These are phyloP conservation scores for Colletes gigas DNA, from an alignment of 1,140 invertebrate genomes.

Conservation along the genomic window DNA sequence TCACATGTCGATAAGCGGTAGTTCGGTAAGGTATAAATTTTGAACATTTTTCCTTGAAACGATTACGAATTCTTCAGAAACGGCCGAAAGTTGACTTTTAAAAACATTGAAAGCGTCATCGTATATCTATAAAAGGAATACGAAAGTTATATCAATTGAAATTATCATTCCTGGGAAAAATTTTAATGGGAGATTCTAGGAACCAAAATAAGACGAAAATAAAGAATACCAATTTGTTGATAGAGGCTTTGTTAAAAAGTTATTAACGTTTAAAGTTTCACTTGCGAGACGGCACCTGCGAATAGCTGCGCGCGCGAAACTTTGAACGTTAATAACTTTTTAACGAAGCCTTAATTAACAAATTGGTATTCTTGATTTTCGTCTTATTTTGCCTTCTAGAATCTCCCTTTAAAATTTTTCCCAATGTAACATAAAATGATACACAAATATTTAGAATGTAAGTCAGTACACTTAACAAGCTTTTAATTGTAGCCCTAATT, in stretches of 20 bases:
- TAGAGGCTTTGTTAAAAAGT: too few relatives aligned
- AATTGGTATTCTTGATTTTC: too few relatives aligned
- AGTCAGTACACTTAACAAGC: background rate
- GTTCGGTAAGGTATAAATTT: background rate
- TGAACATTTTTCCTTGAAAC: background rate
- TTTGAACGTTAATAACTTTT: too few relatives aligned
- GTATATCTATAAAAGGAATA: constrained; percentile 13
- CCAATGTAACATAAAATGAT: background rate
- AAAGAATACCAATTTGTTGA: too few relatives aligned
- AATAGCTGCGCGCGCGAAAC: too few relatives aligned
- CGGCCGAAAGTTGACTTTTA: background rate
- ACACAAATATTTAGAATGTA: background rate
- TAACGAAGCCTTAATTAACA: too few relatives aligned
- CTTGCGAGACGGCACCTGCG: too few relatives aligned
- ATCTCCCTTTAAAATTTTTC: too few relatives aligned
- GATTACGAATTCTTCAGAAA: background rate
- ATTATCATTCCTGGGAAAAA: background rate
- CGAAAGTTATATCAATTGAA: background rate
- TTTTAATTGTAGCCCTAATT: background rate
- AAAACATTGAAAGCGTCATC: background rate
- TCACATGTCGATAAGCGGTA: background rate
- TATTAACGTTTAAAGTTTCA: too few relatives aligned
- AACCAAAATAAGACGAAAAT: too few relatives aligned
- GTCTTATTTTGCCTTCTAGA: too few relatives aligned
- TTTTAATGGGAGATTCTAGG: too few relatives aligned